Percentiles rank a stretch among this genome's conserved stretches.
Conservation (phyloP, 2,113 vertebrate genomes). For the Gila orcuttii region DNA sequence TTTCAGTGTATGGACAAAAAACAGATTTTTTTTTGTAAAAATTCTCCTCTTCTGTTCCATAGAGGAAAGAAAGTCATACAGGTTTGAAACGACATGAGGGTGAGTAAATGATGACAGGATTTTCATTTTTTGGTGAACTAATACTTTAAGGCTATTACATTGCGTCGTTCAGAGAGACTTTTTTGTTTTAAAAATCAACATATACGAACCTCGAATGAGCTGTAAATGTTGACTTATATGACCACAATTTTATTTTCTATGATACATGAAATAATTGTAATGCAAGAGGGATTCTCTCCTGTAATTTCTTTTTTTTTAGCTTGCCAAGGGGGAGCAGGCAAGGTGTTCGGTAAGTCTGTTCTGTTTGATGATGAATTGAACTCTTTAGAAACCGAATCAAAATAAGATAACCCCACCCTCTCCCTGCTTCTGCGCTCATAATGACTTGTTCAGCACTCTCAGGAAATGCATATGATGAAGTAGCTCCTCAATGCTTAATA, state of each 20-base stretch:
- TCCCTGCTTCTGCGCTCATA: constrained; percentile 9
- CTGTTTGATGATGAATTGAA: constrained; percentile 27
- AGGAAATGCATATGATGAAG: constrained; percentile 18
- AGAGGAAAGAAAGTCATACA: neutral
- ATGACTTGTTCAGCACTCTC: constrained; percentile 24
- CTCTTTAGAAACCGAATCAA: constrained; percentile 18
- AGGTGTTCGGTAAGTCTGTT: constrained; percentile 60
- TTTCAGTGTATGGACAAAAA: neutral
- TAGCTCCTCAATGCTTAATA: constrained; percentile 8
- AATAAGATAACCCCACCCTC: constrained; percentile 19
- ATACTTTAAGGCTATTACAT: neutral
- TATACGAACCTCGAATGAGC: neutral
- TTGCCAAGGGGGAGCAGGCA: constrained; percentile 61
- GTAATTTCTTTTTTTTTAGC: constrained; percentile 52
- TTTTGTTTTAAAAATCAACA: neutral
- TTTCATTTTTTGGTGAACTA: neutral
- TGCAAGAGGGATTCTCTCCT: constrained; percentile 36
- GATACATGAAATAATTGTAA: constrained; percentile 15
- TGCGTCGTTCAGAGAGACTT: neutral
- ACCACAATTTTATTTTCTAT: neutral
- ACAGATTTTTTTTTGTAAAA: neutral
- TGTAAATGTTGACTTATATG: neutral
- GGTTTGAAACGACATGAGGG: neutral
- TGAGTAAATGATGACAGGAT: neutral
- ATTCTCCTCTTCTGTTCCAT: neutral